Base-by-base conservation (phyloP, 2,797 vertebrate genomes). In the Varecia variegata region DNA sequence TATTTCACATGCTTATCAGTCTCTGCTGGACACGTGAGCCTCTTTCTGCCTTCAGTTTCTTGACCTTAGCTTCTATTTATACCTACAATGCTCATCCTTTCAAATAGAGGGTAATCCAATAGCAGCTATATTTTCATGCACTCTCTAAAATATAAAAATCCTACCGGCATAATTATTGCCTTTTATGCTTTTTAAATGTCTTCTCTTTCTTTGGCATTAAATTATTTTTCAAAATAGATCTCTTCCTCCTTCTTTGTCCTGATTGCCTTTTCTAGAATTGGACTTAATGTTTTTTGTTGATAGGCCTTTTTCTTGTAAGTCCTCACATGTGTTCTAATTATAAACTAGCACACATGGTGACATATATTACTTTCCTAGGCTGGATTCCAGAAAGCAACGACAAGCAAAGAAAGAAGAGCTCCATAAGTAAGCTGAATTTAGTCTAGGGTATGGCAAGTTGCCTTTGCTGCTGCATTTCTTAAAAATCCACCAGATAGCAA, bases 301-400 rank as follows among this genome's bases (percentile, higher is more conserved):
- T 97, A 97, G 60, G 1, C 62, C 73, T 93, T 94, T 14, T 95
- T 76, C 97, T 98, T 94, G 6, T 70, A 92, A 14, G 96, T 96
- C 95, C 96, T 98, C 97, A 84, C 91, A 94, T 98, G 96, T 95
- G 96, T 97, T 98, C 98, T 98, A 98, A 98, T 98, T 98, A 98
- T 98, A 98, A 98, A 98, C 96, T 74, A 93, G 96, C 91, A 97
- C 3, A 97, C 97, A 95, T 93, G 92, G 97, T 52, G 93, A 96
- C 98, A 98, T 98, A 97, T 97, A 95, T 89, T 97, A 94, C 93
- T 30, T 97, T 97, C 97, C 97, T 88, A 96, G 98, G 98, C 98
- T 97, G 98, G 95, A 86, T 97, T 96, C 97, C 97, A 98, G 96
- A 97, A 98, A 94, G 23, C 86, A n/a, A 88, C 97, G 98, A 95